phyloP scores from a whole-genome alignment of 2,797 vertebrate genomes.

The Numenius phaeopus region DNA sequence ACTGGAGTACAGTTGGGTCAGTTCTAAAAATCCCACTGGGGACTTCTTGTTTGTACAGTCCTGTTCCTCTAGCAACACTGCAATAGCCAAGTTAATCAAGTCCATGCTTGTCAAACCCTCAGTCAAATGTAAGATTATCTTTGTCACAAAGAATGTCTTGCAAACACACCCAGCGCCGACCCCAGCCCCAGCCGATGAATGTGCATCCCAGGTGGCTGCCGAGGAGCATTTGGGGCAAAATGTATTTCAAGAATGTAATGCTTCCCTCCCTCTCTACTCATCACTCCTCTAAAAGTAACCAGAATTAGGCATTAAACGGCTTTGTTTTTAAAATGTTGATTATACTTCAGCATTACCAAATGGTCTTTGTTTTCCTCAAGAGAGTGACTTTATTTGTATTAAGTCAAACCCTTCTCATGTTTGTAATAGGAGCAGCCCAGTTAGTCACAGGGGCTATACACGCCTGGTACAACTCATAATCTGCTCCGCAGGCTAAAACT shows the following conservation, averaged over 20 bases:
- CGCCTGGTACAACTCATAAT: background rate
- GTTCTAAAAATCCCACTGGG: background rate
- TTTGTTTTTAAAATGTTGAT: background rate
- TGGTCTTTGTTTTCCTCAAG: background rate
- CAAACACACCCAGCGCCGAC: background rate
- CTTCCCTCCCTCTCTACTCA: background rate
- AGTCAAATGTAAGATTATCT: background rate
- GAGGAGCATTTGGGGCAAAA: background rate
- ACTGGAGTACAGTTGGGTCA: background rate
- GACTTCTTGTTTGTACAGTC: background rate
- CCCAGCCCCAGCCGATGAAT: background rate
- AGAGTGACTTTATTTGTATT: background rate
- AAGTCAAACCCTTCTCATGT: background rate
- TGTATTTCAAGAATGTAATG: background rate
- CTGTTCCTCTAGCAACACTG: background rate
- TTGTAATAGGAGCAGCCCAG: background rate
- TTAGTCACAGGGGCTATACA: background rate
- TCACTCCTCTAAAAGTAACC: background rate
- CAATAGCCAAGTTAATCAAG: background rate
- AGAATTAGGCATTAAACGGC: background rate
- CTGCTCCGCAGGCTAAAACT: background rate
- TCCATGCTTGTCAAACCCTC: background rate
- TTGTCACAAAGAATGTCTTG: conserved; percentile 2
- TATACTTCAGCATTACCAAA: background rate
- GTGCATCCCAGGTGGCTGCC: background rate